These are phyloP conservation scores for Tupaia chinensis DNA, from an alignment of 2,113 vertebrate species.

Conservation along the genomic window DNA sequence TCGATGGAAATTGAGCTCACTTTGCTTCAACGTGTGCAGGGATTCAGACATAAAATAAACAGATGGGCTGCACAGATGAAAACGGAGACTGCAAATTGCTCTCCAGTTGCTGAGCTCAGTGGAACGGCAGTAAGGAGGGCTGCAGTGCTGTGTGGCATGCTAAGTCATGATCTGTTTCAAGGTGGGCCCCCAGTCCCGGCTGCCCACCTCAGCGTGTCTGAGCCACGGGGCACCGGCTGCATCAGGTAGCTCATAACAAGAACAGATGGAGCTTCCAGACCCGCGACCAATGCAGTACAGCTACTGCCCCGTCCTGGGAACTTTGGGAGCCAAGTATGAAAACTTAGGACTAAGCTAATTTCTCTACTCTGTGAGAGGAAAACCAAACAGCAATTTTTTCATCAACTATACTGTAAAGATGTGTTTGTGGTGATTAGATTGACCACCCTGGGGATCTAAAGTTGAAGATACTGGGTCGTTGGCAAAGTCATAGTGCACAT, in stretches of 20 bases:
- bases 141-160: neutral
- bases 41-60: conserved; percentile 63
- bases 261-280: neutral
- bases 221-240: conserved; percentile 2
- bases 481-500: too few species aligned
- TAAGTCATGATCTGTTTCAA: conserved; percentile 24
- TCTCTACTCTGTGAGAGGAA: neutral
- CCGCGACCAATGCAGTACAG: neutral
- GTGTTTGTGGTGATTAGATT: neutral
- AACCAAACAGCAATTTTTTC: neutral
- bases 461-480: neutral
- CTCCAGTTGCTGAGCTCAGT: conserved; percentile 37
- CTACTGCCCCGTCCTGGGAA: neutral
- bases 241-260: neutral
- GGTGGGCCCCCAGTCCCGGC: neutral
- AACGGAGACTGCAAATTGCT: conserved; percentile 31
- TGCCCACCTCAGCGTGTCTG: neutral
- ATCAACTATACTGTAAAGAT: neutral
- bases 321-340: neutral
- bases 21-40: conserved; percentile 26
- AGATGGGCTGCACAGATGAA: conserved; percentile 39
- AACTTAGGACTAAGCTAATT: conserved; percentile 1
- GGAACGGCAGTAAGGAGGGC: conserved; percentile 16
- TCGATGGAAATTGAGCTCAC: neutral
- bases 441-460: neutral